Evolutionary conservation across 1,140 invertebrate genomes (phyloP).

Genomic region (Coenobita brevimanus): DNA sequence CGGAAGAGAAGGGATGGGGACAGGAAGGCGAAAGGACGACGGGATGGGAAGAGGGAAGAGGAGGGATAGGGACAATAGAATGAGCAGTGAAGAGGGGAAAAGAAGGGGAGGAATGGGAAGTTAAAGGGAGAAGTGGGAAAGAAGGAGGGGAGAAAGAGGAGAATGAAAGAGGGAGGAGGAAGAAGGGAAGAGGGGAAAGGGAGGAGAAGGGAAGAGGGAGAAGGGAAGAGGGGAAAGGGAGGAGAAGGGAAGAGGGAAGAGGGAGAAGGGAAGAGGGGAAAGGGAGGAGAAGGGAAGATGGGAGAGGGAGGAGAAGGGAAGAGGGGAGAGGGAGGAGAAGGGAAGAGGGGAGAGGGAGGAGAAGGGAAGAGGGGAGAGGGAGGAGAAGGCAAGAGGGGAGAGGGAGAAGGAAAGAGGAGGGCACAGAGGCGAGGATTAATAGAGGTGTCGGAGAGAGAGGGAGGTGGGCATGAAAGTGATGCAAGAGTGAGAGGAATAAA

Average conservation of each 20-base stretch:
- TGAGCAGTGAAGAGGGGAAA: neutral
- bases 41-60: constrained; percentile 3
- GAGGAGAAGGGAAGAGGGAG: neutral
- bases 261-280: neutral
- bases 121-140: neutral
- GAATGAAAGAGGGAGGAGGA: neutral
- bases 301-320: neutral
- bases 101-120: neutral
- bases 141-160: neutral
- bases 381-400: no score
- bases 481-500: no score
- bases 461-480: no score
- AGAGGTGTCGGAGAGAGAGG: no score
- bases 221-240: neutral
- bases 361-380: no score
- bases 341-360: neutral
- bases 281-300: neutral
- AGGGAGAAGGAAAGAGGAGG: no score
- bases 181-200: neutral
- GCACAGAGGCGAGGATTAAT: no score
- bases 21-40: no score
- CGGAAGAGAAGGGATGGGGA: no score
- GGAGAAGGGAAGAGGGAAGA: neutral
- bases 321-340: neutral
- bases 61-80: neutral